phyloP scores from a whole-genome alignment of 2,888 invertebrate genomes.

The Prostheceraeus crozeri region DNA sequence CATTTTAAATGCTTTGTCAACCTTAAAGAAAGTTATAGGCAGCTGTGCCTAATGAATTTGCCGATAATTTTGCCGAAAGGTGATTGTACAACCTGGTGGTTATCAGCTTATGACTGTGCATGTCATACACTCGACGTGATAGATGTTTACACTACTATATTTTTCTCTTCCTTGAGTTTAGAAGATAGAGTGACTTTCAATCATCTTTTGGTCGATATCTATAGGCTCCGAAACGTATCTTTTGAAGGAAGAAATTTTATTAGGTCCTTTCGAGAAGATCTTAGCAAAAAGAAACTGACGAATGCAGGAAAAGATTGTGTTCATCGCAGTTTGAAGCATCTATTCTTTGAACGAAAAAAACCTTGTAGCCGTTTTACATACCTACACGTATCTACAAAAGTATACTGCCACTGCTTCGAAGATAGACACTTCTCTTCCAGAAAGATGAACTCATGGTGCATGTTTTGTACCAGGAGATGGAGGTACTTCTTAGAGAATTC shows the following conservation, averaged over 20 bases:
- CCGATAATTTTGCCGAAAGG: not conserved
- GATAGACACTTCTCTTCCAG: constrained; percentile 17
- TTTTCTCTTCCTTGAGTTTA: constrained; percentile 9
- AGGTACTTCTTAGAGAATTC: constrained; percentile 19
- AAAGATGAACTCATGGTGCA: constrained; percentile 14
- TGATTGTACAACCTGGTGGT: constrained; percentile 3
- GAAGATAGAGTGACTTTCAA: no score
- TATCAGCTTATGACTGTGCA: constrained; percentile 19
- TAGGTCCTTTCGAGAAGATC: no score
- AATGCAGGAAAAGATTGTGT: no score
- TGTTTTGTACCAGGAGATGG: constrained; percentile 11
- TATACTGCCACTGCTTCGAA: not conserved
- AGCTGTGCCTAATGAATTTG: not conserved
- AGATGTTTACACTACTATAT: constrained; percentile 7
- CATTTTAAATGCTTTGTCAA: constrained; percentile 15
- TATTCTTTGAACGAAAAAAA: no score
- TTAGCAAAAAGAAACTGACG: no score
- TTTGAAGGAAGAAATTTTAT: no score
- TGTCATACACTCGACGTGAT: constrained; percentile 2
- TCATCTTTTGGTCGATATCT: constrained; percentile 6
- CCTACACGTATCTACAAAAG: no score
- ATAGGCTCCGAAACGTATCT: not conserved
- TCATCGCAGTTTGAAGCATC: no score
- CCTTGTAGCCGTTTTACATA: no score
- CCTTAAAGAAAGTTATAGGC: constrained; percentile 2